Evolutionary conservation across 1,140 invertebrate genomes (phyloP), one percentile per base, ranked within the genome.

Genomic region (Hormaphis cornu): DNA sequence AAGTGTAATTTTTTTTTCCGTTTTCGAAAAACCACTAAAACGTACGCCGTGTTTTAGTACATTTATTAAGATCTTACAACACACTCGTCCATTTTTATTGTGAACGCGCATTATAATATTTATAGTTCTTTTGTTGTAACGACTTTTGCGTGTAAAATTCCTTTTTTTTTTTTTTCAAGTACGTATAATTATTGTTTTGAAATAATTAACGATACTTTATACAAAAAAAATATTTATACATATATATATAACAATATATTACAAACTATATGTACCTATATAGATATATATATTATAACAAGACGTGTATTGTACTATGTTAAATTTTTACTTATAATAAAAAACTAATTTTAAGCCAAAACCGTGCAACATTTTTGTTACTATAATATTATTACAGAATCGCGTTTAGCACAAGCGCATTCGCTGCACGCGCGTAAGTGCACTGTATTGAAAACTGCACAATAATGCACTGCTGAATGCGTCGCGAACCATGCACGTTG

Each of bases 271-370:
- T n/a, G n/a, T n/a, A n/a, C n/a, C n/a, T n/a, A 46, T 46, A n/a
- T n/a, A n/a, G 5, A 8, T 46, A 46, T 46, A n/a, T 46, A 56
- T 56, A 33, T 54, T 26, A 18, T 30, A 33, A 61, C 30, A n/a
- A 9, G 28, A 61, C 48, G 44, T 33, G 14, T 35, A 66, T 35
- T 35, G 61, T 66, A 66, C 24, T 50, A 50, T 66, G 61, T 66
- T 66, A 66, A 50, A 33, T 66, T 66, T 66, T 48, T 48, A 66
- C n/a, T 50, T 20, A 66, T 50, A 66, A 66, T 66, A 66, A 66
- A n/a, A n/a, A 66, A 33, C 10, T 50, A 66, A 66, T 66, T 50
- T 33, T 66, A 66, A 66, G 44, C 12, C 18, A 66, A 66, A 8
- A 8, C 42, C 3, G 6, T 22, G 5, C 8, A 9, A 18, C n/a